Conservation (phyloP, 2,797 vertebrate species). For the Huso huso region DNA sequence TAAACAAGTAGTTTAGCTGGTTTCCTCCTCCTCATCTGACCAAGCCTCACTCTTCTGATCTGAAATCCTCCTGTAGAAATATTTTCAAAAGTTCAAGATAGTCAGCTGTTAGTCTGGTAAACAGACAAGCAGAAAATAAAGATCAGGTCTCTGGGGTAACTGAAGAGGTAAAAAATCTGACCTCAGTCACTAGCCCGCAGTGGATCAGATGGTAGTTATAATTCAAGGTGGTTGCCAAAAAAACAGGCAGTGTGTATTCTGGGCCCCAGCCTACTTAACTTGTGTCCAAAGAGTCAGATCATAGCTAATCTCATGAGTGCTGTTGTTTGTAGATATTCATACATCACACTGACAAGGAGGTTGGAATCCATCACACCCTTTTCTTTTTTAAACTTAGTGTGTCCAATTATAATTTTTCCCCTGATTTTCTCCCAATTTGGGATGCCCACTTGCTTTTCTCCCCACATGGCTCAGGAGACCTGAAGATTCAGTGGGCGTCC, state of each 20-base stretch:
- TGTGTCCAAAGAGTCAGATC: not conserved
- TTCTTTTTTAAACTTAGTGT: too few relatives aligned
- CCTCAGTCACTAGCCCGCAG: not conserved
- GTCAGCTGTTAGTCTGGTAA: not conserved
- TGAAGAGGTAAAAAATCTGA: not conserved
- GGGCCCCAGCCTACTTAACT: slow-evolving; percentile 1
- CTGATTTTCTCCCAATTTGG: too few relatives aligned
- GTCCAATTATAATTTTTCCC: too few relatives aligned
- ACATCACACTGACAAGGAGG: too few relatives aligned
- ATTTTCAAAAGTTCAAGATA: not conserved
- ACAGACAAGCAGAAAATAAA: not conserved
- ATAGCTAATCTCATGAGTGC: not conserved
- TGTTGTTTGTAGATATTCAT: not conserved
- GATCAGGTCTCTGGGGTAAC: slow-evolving; percentile 3
- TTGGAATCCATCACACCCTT: too few relatives aligned
- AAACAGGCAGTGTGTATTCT: not conserved
- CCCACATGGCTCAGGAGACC: too few relatives aligned
- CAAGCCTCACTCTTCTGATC: too few relatives aligned
- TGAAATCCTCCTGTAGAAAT: not conserved
- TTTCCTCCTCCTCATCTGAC: too few relatives aligned
- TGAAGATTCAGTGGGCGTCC: too few relatives aligned
- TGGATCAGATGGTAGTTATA: not conserved
- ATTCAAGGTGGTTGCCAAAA: not conserved
- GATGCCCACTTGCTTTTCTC: too few relatives aligned
- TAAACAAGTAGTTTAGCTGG: too few relatives aligned